A percentile compares a stretch with the other conserved stretches of the same genome.
phyloP scores from a whole-genome alignment of 92 coral and sea anemone species.

The Palythoa grandis region DNA sequence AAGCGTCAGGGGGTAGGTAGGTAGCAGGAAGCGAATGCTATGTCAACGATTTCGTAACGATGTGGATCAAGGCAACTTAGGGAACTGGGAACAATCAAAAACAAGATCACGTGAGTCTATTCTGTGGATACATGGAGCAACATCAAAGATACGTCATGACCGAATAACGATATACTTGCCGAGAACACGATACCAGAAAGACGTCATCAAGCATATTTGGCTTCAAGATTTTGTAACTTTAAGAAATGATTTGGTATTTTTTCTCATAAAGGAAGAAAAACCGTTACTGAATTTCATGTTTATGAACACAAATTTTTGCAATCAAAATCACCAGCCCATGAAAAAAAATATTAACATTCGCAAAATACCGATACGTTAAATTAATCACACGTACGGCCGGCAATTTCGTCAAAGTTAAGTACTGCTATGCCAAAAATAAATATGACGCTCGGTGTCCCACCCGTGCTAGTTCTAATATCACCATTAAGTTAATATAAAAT shows the following conservation, averaged over 20 bases:
- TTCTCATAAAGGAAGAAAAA: neutral
- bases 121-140: neutral
- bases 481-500: neutral
- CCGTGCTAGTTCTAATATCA: neutral
- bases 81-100: neutral
- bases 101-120: neutral
- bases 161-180: neutral
- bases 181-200: neutral
- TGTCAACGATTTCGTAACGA: constrained; percentile 22
- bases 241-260: neutral
- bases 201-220: neutral
- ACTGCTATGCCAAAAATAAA: neutral
- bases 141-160: neutral
- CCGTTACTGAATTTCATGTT: neutral
- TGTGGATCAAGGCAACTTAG: neutral
- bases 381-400: no score
- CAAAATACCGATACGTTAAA: no score
- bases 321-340: neutral
- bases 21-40: constrained; percentile 21
- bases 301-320: neutral
- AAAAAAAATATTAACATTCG: no score
- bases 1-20: constrained; percentile 57
- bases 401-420: no score
- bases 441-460: neutral
- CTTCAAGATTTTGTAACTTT: neutral